A percentile compares a stretch with the other conserved stretches of the same genome.
phyloP scores from a whole-genome alignment of 2,888 invertebrate species.

The Heterodera filipjevi region DNA sequence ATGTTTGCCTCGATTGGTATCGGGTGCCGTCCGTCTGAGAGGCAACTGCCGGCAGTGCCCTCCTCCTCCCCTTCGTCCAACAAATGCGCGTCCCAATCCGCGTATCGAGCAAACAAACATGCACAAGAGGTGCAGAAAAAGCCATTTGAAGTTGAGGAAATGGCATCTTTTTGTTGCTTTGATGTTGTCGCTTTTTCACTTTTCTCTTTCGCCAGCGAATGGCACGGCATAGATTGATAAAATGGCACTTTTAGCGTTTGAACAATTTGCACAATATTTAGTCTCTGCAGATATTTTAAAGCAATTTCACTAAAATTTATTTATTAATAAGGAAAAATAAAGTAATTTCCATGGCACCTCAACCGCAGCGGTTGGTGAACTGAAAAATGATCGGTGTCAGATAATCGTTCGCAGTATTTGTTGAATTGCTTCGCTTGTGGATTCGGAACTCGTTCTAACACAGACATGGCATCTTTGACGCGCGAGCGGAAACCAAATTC shows the following conservation, averaged over 20 bases:
- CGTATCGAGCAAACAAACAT: slow-evolving; percentile 19
- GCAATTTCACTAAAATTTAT: slow-evolving; percentile 13
- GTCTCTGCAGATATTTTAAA: background rate
- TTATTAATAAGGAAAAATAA: background rate
- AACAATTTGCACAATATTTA: background rate
- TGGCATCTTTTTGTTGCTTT: background rate
- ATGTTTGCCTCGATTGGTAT: slow-evolving; percentile 28
- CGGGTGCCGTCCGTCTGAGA: slow-evolving; percentile 1
- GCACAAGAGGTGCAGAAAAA: slow-evolving; percentile 21
- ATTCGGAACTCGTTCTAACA: slow-evolving; percentile 32
- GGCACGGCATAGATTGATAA: background rate
- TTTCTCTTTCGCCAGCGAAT: background rate
- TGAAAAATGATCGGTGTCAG: background rate
- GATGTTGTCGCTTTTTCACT: background rate
- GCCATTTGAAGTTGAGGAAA: background rate
- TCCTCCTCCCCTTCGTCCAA: slow-evolving; percentile 20
- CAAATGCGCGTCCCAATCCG: slow-evolving; percentile 29
- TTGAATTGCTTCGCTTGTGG: slow-evolving; percentile 19
- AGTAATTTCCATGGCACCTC: background rate
- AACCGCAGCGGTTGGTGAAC: background rate
- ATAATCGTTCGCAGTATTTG: background rate
- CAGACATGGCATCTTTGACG: slow-evolving; percentile 30
- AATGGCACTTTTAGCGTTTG: background rate
- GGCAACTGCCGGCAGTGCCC: slow-evolving; percentile 10
- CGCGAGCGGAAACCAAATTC: slow-evolving; percentile 31